These are phyloP conservation scores for Drosophila carrolli DNA, from an alignment of 1,140 invertebrate species.

Conservation along the genomic window DNA sequence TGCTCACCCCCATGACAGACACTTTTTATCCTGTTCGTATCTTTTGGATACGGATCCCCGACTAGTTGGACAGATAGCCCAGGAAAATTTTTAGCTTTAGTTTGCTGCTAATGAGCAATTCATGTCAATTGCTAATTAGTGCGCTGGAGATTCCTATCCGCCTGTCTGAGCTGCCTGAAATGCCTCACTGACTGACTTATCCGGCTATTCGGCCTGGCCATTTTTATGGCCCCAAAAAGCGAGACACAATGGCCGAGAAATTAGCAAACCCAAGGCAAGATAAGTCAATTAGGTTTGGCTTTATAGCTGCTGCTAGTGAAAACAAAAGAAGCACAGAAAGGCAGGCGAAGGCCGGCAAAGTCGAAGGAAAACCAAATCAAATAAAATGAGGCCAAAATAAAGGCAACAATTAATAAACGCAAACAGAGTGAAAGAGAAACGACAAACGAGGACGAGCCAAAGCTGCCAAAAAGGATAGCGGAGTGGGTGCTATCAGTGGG, in stretches of 20 bases:
- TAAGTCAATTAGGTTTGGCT: conserved; percentile 84
- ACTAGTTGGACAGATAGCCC: conserved; percentile 42
- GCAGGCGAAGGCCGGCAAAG: conserved; percentile 13
- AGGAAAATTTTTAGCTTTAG: conserved; percentile 71
- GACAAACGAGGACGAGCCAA: conserved; percentile 56
- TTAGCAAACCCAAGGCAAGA: conserved; percentile 80
- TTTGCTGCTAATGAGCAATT: conserved; percentile 83
- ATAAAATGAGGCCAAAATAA: conserved; percentile 80
- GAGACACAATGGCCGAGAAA: conserved; percentile 77
- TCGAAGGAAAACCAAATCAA: conserved; percentile 77
- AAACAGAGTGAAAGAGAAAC: conserved; percentile 62
- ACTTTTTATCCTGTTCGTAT: conserved; percentile 44
- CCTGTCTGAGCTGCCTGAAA: conserved; percentile 53
- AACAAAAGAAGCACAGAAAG: conserved; percentile 62
- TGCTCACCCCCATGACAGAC: conserved; percentile 11
- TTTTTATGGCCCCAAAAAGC: conserved; percentile 70
- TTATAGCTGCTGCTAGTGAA: conserved; percentile 73
- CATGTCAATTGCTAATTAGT: conserved; percentile 84
- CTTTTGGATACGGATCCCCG: conserved; percentile 30
- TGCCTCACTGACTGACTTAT: conserved; percentile 66
- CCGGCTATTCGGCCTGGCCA: conserved; percentile 54
- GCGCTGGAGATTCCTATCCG: conserved; percentile 79
- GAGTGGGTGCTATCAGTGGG: conserved; percentile 1
- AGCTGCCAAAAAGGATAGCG: conserved; percentile 45
- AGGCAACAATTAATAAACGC: conserved; percentile 82